Evolutionary conservation across 2,113 vertebrate species (phyloP).

Genomic region (Clarias gariepinus): DNA sequence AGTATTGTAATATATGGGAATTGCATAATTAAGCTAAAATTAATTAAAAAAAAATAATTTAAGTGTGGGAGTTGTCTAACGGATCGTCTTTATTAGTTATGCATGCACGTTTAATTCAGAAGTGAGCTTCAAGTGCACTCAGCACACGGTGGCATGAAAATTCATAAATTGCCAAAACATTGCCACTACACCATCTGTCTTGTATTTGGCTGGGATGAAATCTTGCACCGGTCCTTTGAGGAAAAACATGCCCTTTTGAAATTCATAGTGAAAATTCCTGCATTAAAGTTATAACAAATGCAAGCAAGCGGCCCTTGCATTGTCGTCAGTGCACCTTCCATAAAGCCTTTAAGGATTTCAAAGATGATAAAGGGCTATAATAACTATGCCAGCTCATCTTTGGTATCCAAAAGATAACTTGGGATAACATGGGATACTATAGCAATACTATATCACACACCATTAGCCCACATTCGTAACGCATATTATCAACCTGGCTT

Average conservation of each 20-base stretch:
- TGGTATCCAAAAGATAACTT: neutral
- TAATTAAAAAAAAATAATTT: neutral
- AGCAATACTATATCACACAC: neutral
- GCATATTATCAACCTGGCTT: no score
- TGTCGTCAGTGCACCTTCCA: neutral
- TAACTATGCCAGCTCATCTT: neutral
- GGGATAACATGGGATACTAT: neutral
- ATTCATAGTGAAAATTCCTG: neutral
- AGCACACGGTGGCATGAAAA: neutral
- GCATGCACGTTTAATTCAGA: neutral
- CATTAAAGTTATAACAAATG: neutral
- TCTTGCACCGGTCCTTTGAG: neutral
- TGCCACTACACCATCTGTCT: neutral
- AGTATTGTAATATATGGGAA: neutral
- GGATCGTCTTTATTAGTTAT: neutral
- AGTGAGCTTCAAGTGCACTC: neutral
- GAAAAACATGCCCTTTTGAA: neutral
- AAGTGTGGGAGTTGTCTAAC: neutral
- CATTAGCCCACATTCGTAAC: neutral
- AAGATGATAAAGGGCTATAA: neutral
- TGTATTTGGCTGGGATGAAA: neutral
- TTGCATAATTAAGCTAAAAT: neutral
- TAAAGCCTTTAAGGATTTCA: neutral
- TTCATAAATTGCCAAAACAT: neutral
- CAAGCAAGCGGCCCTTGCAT: neutral